phyloP scores from a whole-genome alignment of 92 coral and sea anemone genomes.

The Anthopleura xanthogrammica region DNA sequence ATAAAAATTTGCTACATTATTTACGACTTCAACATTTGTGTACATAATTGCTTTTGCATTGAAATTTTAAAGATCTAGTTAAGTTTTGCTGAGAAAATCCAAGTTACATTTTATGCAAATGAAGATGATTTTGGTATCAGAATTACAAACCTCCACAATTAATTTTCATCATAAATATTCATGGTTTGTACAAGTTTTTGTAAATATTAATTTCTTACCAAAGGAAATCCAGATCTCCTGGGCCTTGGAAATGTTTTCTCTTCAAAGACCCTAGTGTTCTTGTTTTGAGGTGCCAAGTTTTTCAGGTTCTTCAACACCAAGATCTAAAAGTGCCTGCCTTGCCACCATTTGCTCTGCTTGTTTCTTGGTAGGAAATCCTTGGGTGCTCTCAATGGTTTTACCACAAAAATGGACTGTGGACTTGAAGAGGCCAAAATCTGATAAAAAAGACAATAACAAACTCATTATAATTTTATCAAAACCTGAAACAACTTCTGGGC shows the following conservation, averaged over 20 bases:
- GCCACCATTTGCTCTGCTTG: conserved; percentile 90
- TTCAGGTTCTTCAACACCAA: conserved; percentile 82
- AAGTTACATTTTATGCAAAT: too few species aligned
- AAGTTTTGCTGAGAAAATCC: too few species aligned
- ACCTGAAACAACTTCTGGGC: too few species aligned
- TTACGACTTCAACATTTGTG: too few species aligned
- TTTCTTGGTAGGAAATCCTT: conserved; percentile 59
- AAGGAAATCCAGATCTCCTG: not conserved
- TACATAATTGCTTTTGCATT: too few species aligned
- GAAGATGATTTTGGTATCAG: too few species aligned
- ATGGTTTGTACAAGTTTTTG: too few species aligned
- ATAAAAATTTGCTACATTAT: too few species aligned
- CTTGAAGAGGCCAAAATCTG: conserved; percentile 19
- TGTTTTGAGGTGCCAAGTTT: conserved; percentile 24
- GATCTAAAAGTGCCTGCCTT: conserved; percentile 67
- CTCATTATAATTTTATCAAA: too few species aligned
- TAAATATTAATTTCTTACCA: not conserved
- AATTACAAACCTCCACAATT: too few species aligned
- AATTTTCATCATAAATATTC: too few species aligned
- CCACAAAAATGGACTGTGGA: conserved; percentile 59
- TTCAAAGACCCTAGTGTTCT: not conserved
- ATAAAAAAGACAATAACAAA: not conserved
- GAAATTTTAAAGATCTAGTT: not conserved
- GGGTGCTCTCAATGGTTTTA: conserved; percentile 34
- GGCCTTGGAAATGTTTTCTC: not conserved